These are phyloP conservation scores for Phaethornis superciliosus DNA, from an alignment of 2,113 vertebrate genomes.

Conservation along the genomic window DNA sequence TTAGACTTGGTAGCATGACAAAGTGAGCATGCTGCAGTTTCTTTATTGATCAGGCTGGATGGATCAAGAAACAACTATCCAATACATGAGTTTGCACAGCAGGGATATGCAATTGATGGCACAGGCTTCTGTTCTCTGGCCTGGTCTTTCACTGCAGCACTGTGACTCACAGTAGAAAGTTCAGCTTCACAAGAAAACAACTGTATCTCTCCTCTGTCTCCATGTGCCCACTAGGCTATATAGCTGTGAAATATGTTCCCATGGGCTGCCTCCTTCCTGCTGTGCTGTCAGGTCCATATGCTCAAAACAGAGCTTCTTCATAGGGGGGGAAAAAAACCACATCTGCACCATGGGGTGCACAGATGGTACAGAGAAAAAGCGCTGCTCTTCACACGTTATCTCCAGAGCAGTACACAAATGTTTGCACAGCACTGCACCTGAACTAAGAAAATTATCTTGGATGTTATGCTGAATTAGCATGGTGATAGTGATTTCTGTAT, in stretches of 20 bases:
- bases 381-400: background rate
- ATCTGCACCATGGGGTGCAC: fast-evolving
- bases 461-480: background rate
- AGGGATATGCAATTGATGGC: background rate
- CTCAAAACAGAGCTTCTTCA: background rate
- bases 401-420: background rate
- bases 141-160: background rate
- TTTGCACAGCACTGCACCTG: background rate
- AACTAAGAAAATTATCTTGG: background rate
- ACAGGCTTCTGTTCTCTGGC: background rate
- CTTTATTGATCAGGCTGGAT: background rate
- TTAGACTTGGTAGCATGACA: background rate
- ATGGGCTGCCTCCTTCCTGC: background rate
- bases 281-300: background rate
- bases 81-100: background rate
- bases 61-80: background rate
- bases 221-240: fast-evolving
- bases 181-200: background rate
- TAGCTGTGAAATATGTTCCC: background rate
- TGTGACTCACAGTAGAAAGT: background rate
- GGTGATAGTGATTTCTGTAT: background rate
- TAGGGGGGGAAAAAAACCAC: background rate
- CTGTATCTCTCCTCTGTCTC: background rate
- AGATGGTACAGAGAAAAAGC: background rate
- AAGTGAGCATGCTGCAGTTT: background rate